Evolutionary conservation across 1,140 invertebrate species (phyloP).

Genomic region (Ganaspis sp.): DNA sequence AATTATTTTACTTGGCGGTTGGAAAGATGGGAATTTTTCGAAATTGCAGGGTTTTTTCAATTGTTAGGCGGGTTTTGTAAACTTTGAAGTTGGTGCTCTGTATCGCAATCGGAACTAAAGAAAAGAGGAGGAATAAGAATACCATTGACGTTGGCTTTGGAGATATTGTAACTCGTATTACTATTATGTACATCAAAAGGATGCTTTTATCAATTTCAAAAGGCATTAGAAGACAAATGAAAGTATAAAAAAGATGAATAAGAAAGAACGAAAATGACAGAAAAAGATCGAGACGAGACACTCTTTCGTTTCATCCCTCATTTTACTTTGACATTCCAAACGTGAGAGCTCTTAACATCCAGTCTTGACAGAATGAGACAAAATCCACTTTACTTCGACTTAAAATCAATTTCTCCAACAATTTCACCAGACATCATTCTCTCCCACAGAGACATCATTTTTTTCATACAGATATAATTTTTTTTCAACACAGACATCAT

Average conservation of each 20-base stretch:
- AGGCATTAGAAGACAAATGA: conserved; percentile 10
- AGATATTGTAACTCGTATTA: background rate
- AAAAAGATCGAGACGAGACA: background rate
- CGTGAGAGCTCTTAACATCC: background rate
- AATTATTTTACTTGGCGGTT: no score
- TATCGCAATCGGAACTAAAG: background rate
- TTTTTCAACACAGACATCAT: no score
- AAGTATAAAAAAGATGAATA: background rate
- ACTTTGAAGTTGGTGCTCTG: background rate
- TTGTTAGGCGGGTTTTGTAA: no score
- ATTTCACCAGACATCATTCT: no score
- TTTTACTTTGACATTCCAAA: conserved; percentile 10
- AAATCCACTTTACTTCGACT: no score
- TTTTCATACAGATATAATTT: no score
- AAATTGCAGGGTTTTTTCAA: no score
- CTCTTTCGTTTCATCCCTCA: background rate
- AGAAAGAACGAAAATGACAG: background rate
- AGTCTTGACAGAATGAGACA: background rate
- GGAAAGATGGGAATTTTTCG: no score
- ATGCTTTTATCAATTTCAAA: conserved; percentile 25
- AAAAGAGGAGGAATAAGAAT: background rate
- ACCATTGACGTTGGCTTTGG: background rate
- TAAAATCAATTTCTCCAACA: no score
- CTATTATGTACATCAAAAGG: background rate
- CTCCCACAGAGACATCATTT: no score